These are phyloP conservation scores for Emys orbicularis DNA, from an alignment of 2,797 vertebrate genomes.

Conservation along the genomic window DNA sequence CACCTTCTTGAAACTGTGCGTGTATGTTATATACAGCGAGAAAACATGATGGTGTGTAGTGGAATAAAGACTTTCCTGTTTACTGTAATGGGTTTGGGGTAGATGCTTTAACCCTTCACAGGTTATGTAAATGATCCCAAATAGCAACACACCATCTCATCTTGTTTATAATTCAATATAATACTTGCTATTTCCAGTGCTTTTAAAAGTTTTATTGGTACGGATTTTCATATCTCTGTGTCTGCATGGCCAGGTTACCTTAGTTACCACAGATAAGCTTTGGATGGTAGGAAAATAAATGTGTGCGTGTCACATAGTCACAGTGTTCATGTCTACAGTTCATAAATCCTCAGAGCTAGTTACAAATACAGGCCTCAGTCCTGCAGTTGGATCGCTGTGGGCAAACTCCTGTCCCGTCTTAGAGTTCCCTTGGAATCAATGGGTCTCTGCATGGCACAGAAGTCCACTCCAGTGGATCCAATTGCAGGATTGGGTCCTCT, in stretches of 20 bases:
- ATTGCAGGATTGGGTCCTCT: no score
- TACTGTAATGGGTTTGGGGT: background rate
- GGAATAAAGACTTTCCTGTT: background rate
- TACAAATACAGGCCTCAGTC: background rate
- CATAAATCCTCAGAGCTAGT: background rate
- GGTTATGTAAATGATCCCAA: background rate
- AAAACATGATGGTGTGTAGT: rapidly evolving
- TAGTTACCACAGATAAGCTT: background rate
- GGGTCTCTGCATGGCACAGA: background rate
- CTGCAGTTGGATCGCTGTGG: background rate
- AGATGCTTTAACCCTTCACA: background rate
- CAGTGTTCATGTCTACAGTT: background rate
- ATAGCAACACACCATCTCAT: background rate
- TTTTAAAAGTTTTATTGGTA: background rate
- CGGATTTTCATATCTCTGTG: background rate
- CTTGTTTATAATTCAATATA: background rate
- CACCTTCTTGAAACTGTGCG: rapidly evolving
- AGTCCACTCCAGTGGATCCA: no score
- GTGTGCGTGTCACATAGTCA: background rate
- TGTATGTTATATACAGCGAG: rapidly evolving
- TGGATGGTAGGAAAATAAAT: background rate
- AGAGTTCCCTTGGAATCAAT: background rate
- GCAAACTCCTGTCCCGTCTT: background rate
- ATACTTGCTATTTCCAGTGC: background rate
- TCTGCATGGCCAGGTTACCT: background rate